Conservation (phyloP, 2,113 vertebrate species). For the Hippoglossus stenolepis region DNA sequence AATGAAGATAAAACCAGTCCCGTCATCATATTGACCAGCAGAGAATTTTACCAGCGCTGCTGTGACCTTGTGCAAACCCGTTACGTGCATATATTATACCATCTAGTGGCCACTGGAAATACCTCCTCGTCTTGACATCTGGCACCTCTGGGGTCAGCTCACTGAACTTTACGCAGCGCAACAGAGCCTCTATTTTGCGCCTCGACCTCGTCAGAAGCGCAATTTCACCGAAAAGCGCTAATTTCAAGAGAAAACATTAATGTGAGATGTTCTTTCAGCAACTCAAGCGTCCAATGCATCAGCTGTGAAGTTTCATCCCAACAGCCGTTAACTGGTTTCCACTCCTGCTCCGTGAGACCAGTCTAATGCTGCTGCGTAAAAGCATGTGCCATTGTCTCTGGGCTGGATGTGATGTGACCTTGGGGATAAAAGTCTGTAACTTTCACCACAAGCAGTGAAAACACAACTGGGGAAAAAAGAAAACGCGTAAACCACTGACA, state of each 20-base stretch:
- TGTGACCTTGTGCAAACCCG: conserved; percentile 13
- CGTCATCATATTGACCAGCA: background rate
- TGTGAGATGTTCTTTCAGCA: no score
- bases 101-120: conserved; percentile 74
- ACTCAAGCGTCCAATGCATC: no score
- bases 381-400: conserved; percentile 42
- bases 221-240: background rate
- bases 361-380: background rate
- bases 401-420: conserved; percentile 45
- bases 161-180: background rate
- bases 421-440: conserved; percentile 35
- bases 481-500: conserved; percentile 63
- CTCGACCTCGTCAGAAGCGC: background rate
- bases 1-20: background rate
- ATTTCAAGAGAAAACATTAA: background rate
- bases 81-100: conserved; percentile 66
- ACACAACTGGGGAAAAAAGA: conserved; percentile 46
- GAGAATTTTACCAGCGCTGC: conserved; percentile 7
- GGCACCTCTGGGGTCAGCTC: conserved; percentile 25
- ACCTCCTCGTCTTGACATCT: conserved; percentile 43
- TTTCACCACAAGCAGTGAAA: conserved; percentile 62
- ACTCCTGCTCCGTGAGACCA: conserved; percentile 8
- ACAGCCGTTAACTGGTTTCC: background rate
- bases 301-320: no score
- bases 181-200: no score